Percentiles rank a stretch among this genome's conserved stretches.
Conservation (phyloP, 1,140 invertebrate genomes). For the roundworm (Caenorhabditis elegans) region DNA sequence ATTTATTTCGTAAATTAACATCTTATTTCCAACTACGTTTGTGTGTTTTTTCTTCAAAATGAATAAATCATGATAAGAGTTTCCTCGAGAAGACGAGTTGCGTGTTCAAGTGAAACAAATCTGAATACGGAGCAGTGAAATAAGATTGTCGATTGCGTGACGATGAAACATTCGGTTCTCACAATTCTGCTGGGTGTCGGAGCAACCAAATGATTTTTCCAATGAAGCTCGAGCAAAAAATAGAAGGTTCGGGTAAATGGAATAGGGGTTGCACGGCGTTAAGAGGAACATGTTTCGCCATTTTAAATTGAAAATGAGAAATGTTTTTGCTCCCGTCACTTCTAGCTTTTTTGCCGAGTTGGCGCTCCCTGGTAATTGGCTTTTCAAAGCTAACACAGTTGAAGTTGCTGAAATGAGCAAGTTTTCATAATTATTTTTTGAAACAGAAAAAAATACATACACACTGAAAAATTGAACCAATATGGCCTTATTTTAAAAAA, state of each 20-base stretch:
- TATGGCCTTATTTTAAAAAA: background rate
- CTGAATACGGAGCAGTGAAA: background rate
- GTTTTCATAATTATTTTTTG: no score
- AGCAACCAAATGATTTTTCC: background rate
- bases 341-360: background rate
- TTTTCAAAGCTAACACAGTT: no score
- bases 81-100: background rate
- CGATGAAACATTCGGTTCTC: background rate
- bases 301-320: slow-evolving; percentile 17
- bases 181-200: background rate
- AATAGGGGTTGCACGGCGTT: background rate
- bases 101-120: slow-evolving; percentile 23
- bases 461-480: background rate
- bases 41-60: background rate
- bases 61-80: background rate
- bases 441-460: background rate
- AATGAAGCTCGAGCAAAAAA: background rate
- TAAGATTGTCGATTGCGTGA: slow-evolving; percentile 5
- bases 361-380: background rate
- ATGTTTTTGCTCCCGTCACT: background rate
- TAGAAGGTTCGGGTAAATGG: background rate
- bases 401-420: no score
- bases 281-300: slow-evolving; percentile 2
- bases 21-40: no score
- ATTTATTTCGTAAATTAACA: no score